phyloP scores from a whole-genome alignment of 2,113 vertebrate genomes.

The Sylvia atricapilla region DNA sequence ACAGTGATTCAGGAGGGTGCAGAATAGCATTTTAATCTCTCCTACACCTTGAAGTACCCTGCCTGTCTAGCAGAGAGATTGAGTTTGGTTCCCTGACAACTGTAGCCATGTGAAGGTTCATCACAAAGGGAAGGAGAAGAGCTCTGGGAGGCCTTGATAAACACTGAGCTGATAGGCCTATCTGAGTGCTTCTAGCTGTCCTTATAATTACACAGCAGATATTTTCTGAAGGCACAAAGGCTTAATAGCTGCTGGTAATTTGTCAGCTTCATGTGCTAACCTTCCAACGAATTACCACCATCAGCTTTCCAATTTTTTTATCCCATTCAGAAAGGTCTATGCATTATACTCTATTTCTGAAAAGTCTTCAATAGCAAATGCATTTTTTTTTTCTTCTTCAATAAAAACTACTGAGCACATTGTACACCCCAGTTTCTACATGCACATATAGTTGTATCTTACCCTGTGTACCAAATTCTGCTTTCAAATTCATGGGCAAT shows the following conservation, averaged over 20 bases:
- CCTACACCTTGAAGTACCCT: neutral
- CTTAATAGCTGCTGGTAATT: conserved; percentile 2
- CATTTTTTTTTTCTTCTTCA: neutral
- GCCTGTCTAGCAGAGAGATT: neutral
- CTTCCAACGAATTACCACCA: neutral
- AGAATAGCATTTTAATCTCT: neutral
- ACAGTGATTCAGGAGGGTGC: neutral
- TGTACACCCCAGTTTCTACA: neutral
- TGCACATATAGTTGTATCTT: neutral
- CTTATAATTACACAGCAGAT: neutral
- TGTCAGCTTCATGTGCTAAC: neutral
- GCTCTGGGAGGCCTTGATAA: conserved; percentile 19
- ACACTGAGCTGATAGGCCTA: neutral
- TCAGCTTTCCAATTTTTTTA: neutral
- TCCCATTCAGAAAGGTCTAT: neutral
- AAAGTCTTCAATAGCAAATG: neutral
- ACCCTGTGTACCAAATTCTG: neutral
- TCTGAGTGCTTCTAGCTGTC: neutral
- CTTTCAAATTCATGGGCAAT: neutral
- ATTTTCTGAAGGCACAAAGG: neutral
- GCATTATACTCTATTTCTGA: neutral
- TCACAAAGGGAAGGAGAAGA: conserved; percentile 22
- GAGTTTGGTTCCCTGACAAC: conserved; percentile 48
- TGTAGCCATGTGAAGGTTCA: conserved; percentile 32
- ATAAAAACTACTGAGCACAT: neutral